Evolutionary conservation across 2,113 vertebrate species (phyloP).

Genomic region (Nesogale talazaci): DNA sequence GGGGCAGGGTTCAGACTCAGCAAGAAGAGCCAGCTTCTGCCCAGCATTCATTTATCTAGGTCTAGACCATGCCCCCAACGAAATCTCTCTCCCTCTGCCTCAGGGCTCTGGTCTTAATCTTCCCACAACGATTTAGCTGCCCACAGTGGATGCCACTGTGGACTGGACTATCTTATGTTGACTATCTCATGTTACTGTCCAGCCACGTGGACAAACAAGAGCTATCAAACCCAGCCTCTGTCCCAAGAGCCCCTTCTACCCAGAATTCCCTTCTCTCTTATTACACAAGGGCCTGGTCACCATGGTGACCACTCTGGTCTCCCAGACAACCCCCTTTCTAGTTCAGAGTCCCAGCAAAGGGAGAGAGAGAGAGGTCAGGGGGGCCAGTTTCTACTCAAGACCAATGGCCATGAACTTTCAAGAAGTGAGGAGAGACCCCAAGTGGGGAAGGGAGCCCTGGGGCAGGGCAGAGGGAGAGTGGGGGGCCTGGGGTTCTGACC

Average conservation of each 20-base stretch:
- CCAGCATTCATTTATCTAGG: too few species aligned
- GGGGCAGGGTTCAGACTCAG: too few species aligned
- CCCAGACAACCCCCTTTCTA: background rate
- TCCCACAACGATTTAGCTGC: too few species aligned
- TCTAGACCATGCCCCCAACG: too few species aligned
- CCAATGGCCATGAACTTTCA: constrained; percentile 73
- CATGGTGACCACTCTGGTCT: constrained; percentile 72
- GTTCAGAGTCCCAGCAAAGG: constrained; percentile 24
- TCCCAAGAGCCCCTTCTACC: background rate
- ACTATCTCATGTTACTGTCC: too few species aligned
- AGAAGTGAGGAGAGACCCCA: constrained; percentile 61
- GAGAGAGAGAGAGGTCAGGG: background rate
- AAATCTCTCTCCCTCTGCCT: too few species aligned
- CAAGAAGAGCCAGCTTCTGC: too few species aligned
- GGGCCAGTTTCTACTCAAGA: accelerated
- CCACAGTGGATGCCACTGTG: too few species aligned
- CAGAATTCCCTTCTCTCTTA: constrained; percentile 53
- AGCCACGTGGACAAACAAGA: too few species aligned
- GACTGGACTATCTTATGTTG: too few species aligned
- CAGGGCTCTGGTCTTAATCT: too few species aligned
- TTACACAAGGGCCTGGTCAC: background rate
- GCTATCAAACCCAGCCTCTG: background rate
- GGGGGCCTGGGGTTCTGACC: background rate
- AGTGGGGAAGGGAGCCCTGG: background rate
- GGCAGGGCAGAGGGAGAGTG: background rate